These are phyloP conservation scores for Salvelinus namaycush DNA, from an alignment of 2,113 vertebrate genomes.

Conservation along the genomic window DNA sequence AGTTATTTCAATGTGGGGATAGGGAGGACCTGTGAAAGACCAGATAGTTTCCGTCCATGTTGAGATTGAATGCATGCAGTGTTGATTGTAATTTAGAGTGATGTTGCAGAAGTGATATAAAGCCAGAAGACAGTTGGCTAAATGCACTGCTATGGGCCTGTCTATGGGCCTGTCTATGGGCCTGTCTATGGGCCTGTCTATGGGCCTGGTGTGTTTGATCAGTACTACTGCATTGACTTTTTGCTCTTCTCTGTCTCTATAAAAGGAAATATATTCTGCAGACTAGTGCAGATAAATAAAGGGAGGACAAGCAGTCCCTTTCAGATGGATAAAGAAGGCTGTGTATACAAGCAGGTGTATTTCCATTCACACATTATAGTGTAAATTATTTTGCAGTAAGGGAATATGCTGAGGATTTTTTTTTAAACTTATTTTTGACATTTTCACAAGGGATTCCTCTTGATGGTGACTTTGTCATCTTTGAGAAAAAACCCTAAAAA, in stretches of 20 bases:
- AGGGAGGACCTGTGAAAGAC: background rate
- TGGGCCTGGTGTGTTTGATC: background rate
- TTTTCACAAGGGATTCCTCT: no score
- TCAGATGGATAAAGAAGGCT: background rate
- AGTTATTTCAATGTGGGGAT: background rate
- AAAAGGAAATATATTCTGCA: background rate
- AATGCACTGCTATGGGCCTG: background rate
- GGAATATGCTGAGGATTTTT: no score
- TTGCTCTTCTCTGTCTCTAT: background rate
- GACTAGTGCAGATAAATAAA: background rate
- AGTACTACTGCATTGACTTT: background rate
- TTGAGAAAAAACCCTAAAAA: no score
- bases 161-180: background rate
- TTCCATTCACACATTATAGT: no score
- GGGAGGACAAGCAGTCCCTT: background rate
- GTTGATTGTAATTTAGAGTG: background rate
- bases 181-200: background rate
- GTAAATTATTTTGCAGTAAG: no score
- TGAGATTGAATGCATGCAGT: background rate
- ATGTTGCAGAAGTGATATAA: background rate
- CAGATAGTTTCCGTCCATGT: background rate
- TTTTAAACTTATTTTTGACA: no score
- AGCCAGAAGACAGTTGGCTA: background rate
- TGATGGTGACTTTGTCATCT: no score
- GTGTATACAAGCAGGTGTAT: background rate